These are phyloP conservation scores for Nothobranchius furzeri DNA, from an alignment of 2,113 vertebrate genomes.

Conservation along the genomic window DNA sequence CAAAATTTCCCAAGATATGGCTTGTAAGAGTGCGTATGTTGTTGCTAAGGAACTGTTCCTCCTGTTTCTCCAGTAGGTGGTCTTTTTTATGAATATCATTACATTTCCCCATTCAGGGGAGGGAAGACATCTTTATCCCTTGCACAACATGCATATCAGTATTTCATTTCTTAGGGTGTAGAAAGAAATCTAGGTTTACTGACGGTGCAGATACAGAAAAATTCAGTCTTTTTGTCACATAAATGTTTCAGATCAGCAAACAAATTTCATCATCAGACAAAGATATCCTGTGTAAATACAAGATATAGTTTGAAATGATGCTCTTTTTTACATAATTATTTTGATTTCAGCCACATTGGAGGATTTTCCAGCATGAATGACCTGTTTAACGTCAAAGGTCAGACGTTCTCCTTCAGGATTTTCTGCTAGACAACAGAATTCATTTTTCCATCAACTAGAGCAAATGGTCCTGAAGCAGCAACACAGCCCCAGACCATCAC, in stretches of 20 bases:
- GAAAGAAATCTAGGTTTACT: conserved; percentile 16
- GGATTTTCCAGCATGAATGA: too few species aligned
- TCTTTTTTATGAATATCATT: conserved; percentile 79
- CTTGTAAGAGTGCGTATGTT: conserved; percentile 73
- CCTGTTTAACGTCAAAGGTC: too few species aligned
- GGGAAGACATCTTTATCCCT: conserved; percentile 62
- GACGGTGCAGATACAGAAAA: conserved; percentile 10
- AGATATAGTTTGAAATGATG: neutral
- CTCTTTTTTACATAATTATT: too few species aligned
- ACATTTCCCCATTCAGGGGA: conserved; percentile 65
- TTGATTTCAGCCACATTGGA: too few species aligned
- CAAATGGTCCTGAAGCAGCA: too few species aligned
- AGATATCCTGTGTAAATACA: neutral
- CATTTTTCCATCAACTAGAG: too few species aligned
- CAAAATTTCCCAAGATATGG: conserved; percentile 75
- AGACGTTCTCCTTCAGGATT: too few species aligned
- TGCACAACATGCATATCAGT: conserved; percentile 54
- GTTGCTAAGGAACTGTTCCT: conserved; percentile 79
- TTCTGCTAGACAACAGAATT: too few species aligned
- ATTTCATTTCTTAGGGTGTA: conserved; percentile 37
- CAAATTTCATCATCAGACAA: too few species aligned
- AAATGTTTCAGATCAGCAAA: too few species aligned
- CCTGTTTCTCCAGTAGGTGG: conserved; percentile 69
- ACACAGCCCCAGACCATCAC: too few species aligned
- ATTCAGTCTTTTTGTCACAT: too few species aligned